Evolutionary conservation across 2,113 vertebrate species (phyloP).

Genomic region (Rhea americana): DNA sequence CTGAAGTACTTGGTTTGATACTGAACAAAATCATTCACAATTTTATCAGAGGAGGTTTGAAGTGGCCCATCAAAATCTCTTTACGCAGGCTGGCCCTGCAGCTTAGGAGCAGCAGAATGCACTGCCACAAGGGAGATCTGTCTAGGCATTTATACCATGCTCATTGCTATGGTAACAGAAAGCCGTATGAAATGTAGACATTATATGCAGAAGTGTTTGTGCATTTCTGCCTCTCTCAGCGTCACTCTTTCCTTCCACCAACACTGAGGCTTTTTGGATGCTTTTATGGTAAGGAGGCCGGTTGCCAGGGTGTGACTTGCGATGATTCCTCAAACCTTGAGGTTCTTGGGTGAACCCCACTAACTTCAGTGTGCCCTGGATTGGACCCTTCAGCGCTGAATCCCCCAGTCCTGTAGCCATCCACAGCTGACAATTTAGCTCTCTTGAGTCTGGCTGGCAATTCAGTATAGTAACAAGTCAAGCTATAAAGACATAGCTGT

Average conservation of each 20-base stretch:
- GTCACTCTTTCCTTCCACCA: not conserved
- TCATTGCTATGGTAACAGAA: conserved; percentile 61
- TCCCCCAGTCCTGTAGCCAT: not conserved
- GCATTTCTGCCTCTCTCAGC: conserved; percentile 9
- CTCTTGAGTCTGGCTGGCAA: accelerated
- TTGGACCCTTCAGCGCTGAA: not conserved
- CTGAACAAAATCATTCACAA: not conserved
- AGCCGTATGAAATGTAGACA: conserved; percentile 47
- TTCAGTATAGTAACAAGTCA: not conserved
- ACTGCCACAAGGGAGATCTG: conserved; percentile 47
- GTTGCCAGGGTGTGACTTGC: not conserved
- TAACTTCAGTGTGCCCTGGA: not conserved
- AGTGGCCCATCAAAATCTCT: conserved; percentile 26
- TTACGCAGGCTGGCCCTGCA: conserved; percentile 12
- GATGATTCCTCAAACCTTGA: not conserved
- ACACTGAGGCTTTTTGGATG: not conserved
- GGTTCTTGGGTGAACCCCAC: not conserved
- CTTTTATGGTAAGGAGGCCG: not conserved
- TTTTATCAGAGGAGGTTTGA: not conserved
- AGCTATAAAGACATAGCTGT: not conserved
- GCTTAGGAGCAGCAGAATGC: conserved; percentile 34
- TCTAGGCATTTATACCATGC: conserved; percentile 52
- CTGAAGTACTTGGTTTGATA: not conserved
- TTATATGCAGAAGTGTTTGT: conserved; percentile 34
- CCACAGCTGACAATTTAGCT: not conserved